These are phyloP conservation scores for Oreochromis mossambicus DNA, from an alignment of 2,797 vertebrate genomes.

Conservation along the genomic window DNA sequence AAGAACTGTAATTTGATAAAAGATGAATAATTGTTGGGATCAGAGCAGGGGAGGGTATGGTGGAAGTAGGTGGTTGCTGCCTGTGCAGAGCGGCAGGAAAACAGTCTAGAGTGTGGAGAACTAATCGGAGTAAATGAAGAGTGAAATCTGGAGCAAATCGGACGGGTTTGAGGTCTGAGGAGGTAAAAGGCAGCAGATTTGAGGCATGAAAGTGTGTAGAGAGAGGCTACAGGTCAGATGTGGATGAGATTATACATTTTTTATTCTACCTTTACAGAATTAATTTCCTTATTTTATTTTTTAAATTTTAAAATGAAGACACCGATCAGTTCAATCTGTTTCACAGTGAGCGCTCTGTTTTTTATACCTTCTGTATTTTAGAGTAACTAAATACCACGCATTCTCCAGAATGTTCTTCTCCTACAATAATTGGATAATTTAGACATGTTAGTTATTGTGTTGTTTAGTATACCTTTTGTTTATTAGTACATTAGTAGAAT, in stretches of 20 bases:
- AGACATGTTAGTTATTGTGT: background rate
- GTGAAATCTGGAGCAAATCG: background rate
- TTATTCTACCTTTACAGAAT: background rate
- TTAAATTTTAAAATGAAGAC: background rate
- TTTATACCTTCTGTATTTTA: background rate
- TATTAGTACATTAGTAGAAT: background rate
- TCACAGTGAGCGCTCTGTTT: background rate
- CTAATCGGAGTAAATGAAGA: background rate
- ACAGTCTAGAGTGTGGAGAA: background rate
- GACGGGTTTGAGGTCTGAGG: background rate
- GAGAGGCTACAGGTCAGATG: background rate
- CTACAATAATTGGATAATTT: background rate
- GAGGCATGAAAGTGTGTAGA: background rate
- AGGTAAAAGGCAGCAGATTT: background rate
- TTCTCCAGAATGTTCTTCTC: background rate
- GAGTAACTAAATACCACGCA: background rate
- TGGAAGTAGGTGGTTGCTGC: background rate
- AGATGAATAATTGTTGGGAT: background rate
- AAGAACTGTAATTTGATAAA: background rate
- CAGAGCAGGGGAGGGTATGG: background rate
- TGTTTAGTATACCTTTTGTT: background rate
- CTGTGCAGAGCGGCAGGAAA: background rate
- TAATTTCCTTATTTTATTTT: background rate
- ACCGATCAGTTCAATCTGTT: background rate
- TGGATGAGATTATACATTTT: background rate